Evolutionary conservation across 2,888 invertebrate species (phyloP), one percentile per base, ranked within the genome.

Genomic region (Limulus polyphemus): DNA sequence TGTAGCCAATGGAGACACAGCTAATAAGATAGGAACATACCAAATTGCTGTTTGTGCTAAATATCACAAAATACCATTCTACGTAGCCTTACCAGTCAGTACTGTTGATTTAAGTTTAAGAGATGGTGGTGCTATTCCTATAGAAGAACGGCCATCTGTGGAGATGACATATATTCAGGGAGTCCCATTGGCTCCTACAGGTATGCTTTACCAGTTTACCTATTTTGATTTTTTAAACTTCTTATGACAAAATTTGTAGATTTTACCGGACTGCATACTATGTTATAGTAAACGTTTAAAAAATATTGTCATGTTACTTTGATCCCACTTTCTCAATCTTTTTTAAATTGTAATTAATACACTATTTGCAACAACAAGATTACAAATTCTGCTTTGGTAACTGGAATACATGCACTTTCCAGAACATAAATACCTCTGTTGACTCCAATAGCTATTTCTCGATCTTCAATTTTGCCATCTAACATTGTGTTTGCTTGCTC

Each of bases 21-120:
- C 98, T 0, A 99, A 99, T 76, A 99, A 99, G 83, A 95, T 98
- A 74, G 98, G 95, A 72, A 93, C 93, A 13, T 93, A 92, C 75
- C 92, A 93, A 81, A 81, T 81, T 73, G 94, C 97, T 0, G 88
- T 98, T 57, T 81, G 89, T 56, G 94, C 97, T 0, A 87, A 89
- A 73, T 80, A 91, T 77, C 95, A 98, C 74, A 82, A 82, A 49
- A 87, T 98, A 64, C 93, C 95, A 60, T 98, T 99, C 77, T 98
- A 90, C 77, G 86, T 98, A 32, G 95, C 94, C 2, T 94, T 95
- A 7, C 97, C 98, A 0, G 82, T 86, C 57, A 92, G 93, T 46
- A 75, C 97, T 0, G 88, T 95, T 72, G 97, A 98, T 77, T 82
- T 86, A 74, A 79, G 79, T 59, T 83, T 91, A 63, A 79, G 82